Percentiles rank a stretch among this genome's conserved stretches.
Conservation (phyloP, 1,140 invertebrate species). For the Neodiprion lecontei region DNA sequence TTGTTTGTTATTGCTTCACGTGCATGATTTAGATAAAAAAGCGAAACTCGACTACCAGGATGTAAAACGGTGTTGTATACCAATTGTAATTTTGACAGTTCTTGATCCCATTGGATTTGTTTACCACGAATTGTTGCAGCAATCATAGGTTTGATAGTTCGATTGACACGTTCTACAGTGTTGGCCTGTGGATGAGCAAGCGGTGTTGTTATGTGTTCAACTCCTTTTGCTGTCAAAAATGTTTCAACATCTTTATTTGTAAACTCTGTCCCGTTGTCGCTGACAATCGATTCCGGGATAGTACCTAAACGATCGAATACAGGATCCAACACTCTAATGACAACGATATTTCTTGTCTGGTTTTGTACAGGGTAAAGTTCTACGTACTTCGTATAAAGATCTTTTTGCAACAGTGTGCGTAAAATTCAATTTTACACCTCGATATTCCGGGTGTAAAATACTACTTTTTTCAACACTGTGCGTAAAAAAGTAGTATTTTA, state of each 20-base stretch:
- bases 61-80: constrained; percentile 26
- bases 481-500: too few relatives aligned
- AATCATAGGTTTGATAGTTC: constrained; percentile 25
- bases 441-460: too few relatives aligned
- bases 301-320: constrained; percentile 20
- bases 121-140: constrained; percentile 15
- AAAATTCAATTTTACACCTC: too few relatives aligned
- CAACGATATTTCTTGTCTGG: background rate
- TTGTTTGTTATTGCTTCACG: constrained; percentile 13
- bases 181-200: constrained; percentile 20
- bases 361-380: constrained; percentile 16
- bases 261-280: constrained; percentile 23
- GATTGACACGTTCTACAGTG: constrained; percentile 19
- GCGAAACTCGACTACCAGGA: constrained; percentile 17
- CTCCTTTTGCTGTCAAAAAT: constrained; percentile 9
- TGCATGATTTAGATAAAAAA: constrained; percentile 23
- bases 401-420: background rate
- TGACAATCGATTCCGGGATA: constrained; percentile 13
- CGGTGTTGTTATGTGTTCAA: constrained; percentile 16
- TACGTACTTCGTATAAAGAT: constrained; percentile 28
- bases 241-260: constrained; percentile 11
- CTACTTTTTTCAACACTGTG: too few relatives aligned
- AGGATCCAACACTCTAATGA: constrained; percentile 12
- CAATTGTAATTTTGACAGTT: constrained; percentile 24
- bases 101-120: constrained; percentile 18